These are phyloP conservation scores for Luehdorfia chinensis DNA, from an alignment of 1,140 invertebrate genomes.

Conservation along the genomic window DNA sequence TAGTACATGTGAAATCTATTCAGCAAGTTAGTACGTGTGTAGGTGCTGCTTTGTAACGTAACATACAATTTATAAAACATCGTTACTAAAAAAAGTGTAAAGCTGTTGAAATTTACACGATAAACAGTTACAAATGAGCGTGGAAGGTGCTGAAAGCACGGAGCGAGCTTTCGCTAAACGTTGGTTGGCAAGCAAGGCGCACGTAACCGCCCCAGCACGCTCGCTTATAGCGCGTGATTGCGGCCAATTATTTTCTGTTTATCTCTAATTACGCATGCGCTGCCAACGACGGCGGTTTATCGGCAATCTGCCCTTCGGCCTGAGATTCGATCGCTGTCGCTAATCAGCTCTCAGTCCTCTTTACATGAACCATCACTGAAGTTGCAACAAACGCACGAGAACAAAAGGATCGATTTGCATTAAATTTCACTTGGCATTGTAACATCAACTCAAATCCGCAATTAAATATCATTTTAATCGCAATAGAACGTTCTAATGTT, in stretches of 20 bases:
- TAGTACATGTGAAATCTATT: no score
- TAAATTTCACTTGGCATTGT: conserved; percentile 6
- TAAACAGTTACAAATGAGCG: conserved; percentile 3
- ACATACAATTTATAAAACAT: no score
- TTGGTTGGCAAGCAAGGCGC: conserved; percentile 20
- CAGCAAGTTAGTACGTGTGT: no score
- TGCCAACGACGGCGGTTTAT: conserved; percentile 65
- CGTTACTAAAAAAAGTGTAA: conserved; percentile 2
- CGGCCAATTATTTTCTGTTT: conserved; percentile 76
- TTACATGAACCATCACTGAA: conserved; percentile 51
- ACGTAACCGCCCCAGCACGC: conserved; percentile 43
- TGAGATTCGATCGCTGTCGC: conserved; percentile 64
- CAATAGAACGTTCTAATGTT: conserved; percentile 10
- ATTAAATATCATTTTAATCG: conserved; percentile 7
- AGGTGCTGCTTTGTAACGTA: no score
- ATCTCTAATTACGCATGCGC: conserved; percentile 76
- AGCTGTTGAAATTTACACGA: background rate
- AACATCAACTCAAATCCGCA: background rate
- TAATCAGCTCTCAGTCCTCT: conserved; percentile 68
- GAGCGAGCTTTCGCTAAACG: conserved; percentile 34
- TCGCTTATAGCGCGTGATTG: conserved; percentile 62
- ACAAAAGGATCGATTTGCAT: conserved; percentile 16
- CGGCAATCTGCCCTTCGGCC: conserved; percentile 70
- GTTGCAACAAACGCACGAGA: conserved; percentile 12
- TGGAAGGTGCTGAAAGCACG: conserved; percentile 13